phyloP scores from a whole-genome alignment of 2,888 invertebrate genomes.

The Rotaria socialis region DNA sequence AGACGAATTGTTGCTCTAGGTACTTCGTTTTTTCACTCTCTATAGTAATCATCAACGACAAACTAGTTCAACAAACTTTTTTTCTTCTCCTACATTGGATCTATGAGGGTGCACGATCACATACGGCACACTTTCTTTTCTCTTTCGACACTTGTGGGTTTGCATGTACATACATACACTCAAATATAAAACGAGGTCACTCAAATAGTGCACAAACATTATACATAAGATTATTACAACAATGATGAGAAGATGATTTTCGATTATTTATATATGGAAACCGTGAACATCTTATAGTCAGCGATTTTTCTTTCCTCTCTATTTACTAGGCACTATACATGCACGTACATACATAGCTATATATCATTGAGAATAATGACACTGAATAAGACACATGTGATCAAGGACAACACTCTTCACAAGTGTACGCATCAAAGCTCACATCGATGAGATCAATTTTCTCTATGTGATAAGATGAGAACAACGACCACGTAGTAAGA shows the following conservation, averaged over 20 bases:
- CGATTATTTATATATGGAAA: neutral
- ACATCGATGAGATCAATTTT: neutral
- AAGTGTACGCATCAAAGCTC: conserved; percentile 23
- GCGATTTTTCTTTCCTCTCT: neutral
- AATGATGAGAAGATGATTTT: neutral
- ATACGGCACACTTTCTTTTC: neutral
- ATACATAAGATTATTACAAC: neutral
- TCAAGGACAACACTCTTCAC: conserved; percentile 15
- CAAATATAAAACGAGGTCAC: neutral
- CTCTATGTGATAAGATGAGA: neutral
- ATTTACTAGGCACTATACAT: neutral
- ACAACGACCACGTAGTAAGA: neutral
- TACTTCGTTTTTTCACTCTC: neutral
- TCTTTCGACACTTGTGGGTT: neutral
- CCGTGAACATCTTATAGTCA: neutral
- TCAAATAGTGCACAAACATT: neutral
- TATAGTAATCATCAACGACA: neutral
- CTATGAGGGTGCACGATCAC: neutral
- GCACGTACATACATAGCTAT: neutral
- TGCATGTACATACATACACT: neutral
- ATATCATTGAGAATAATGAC: conserved; percentile 15
- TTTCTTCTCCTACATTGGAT: neutral
- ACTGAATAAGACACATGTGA: conserved; percentile 12
- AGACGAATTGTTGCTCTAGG: neutral
- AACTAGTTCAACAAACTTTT: neutral